Conservation (phyloP, 1,140 invertebrate genomes). For the Magallana angulata region DNA sequence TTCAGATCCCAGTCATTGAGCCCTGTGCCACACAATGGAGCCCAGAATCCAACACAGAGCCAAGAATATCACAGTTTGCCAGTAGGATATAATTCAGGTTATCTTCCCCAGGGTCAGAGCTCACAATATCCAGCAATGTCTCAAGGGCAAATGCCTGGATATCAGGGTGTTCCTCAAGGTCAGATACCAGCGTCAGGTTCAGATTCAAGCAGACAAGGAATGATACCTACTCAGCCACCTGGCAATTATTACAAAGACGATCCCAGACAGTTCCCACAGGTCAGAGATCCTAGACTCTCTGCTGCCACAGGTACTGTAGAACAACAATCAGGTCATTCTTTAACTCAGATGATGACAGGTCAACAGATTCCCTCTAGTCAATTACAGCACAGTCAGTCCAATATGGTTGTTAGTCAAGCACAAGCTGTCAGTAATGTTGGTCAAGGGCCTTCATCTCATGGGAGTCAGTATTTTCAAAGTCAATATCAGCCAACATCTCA, state of each 20-base stretch:
- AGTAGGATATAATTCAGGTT: slow-evolving; percentile 10
- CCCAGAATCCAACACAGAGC: slow-evolving; percentile 43
- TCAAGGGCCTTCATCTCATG: neutral
- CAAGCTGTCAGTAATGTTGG: neutral
- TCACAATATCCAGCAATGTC: neutral
- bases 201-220: slow-evolving; percentile 8
- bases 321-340: neutral
- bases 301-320: neutral
- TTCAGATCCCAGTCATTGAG: slow-evolving; percentile 17
- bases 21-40: neutral
- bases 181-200: slow-evolving; percentile 13
- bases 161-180: neutral
- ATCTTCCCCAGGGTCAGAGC: neutral
- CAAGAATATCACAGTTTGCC: slow-evolving; percentile 42
- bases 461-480: slow-evolving; percentile 20
- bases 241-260: neutral
- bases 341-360: neutral
- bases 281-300: neutral
- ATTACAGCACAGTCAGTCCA: neutral
- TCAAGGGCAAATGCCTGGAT: slow-evolving; percentile 1
- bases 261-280: neutral
- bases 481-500: neutral
- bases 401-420: neutral
- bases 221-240: neutral
- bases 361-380: neutral